Evolutionary conservation across 1,140 invertebrate genomes (phyloP).

Genomic region (Penaeus japonicus): DNA sequence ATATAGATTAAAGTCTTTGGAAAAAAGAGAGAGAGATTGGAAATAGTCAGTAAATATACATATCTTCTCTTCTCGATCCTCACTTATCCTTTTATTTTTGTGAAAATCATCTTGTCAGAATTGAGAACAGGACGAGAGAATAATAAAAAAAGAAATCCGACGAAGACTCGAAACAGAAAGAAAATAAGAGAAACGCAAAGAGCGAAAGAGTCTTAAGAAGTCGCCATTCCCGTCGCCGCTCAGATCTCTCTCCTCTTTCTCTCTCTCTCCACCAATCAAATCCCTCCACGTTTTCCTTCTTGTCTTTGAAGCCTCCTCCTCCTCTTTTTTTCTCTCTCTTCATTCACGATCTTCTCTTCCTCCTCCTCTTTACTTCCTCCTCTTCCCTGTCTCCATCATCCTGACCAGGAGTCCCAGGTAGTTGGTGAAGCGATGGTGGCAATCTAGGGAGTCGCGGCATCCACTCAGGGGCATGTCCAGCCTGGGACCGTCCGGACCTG

Average conservation of each 20-base stretch:
- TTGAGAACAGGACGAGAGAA: too few relatives aligned
- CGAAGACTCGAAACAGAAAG: too few relatives aligned
- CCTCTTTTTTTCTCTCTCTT: background rate
- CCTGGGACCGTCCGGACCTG: slow-evolving; percentile 34
- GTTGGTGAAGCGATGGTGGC: slow-evolving; percentile 52
- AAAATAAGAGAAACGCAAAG: background rate
- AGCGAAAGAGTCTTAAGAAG: background rate
- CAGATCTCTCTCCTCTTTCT: background rate
- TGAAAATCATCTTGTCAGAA: too few relatives aligned
- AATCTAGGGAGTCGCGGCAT: slow-evolving; percentile 47
- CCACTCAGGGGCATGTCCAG: slow-evolving; percentile 53
- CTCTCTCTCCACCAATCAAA: background rate
- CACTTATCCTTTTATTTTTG: too few relatives aligned
- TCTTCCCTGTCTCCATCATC: slow-evolving; percentile 54
- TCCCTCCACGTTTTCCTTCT: background rate
- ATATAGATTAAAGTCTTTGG: too few relatives aligned
- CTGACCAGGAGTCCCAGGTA: slow-evolving; percentile 44
- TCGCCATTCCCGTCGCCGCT: background rate
- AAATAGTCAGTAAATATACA: too few relatives aligned
- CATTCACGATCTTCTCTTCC: background rate
- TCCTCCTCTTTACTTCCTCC: slow-evolving; percentile 15
- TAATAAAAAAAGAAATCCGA: too few relatives aligned
- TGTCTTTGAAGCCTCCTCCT: background rate
- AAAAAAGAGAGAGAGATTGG: too few relatives aligned
- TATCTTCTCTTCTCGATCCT: too few relatives aligned